Evolutionary conservation across 2,113 vertebrate genomes (phyloP), one percentile per base, ranked within the genome.

Genomic region (Aptenodytes patagonicus): DNA sequence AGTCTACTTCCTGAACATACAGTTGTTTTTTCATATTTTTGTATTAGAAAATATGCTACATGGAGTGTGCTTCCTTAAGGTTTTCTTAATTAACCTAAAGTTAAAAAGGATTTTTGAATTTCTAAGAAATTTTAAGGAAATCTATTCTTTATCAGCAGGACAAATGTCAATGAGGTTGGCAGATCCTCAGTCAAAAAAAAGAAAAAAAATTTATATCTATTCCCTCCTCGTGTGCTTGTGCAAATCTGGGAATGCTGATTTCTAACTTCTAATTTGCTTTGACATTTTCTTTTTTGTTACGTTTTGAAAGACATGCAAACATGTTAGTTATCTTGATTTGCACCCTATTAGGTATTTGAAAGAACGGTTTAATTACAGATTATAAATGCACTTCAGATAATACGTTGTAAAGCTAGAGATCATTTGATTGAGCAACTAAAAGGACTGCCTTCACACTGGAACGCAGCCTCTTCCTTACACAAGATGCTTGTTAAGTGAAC

Each of bases 261-360:
- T 79, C 28, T 73, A 62, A 49, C 21, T 80, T 72, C 18, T 12
- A 52, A 44, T 69, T 92, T 82, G 18, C 60, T 77, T 87, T 93
- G 28, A 46, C 36, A 24, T 77, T 81, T 93, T 78, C 36, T n/a
- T 64, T 78, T 82, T 73, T 70, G 22, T 6, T 61, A 14, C 5
- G 3, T 42, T 96, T 64, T 91, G 58, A 93, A 97, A 94, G 47
- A 82, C 40, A 44, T n/a, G 12, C 9, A 76, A 89, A 84, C 91
- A 22, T 2, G 0, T 42, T 54, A 31, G 15, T 73, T 71, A 79
- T 49, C 60, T 51, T 76, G 40, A 92, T 91, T 46, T 62, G 25
- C 54, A 26, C 6, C 11, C 34, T 66, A 38, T 40, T 38, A 87
- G 69, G 46, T 42, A 54, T 76, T 73, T 65, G 34, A 92, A 75